These are phyloP conservation scores for Stenolophus ochropezus DNA, from an alignment of 2,888 invertebrate genomes.

Conservation along the genomic window DNA sequence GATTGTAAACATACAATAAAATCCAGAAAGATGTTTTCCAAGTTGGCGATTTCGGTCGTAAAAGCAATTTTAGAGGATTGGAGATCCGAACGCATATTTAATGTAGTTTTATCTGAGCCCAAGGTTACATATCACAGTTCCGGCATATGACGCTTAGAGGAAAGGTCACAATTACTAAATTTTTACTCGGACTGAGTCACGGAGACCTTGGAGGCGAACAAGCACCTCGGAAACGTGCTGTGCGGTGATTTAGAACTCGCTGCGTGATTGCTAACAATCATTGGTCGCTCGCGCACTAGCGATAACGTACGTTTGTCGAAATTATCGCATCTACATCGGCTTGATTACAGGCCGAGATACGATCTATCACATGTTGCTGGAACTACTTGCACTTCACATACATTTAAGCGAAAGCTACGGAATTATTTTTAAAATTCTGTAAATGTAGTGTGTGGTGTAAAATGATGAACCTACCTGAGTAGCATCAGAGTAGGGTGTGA, in stretches of 20 bases:
- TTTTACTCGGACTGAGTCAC: conserved; percentile 54
- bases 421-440: not conserved
- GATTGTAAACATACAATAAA: conserved; percentile 52
- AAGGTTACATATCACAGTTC: conserved; percentile 54
- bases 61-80: conserved; percentile 14
- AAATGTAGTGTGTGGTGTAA: not conserved
- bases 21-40: conserved; percentile 52
- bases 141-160: conserved; percentile 54
- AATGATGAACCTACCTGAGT: conserved; percentile 86
- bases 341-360: conserved; percentile 1
- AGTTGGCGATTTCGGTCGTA: conserved; percentile 46
- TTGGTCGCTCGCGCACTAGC: conserved; percentile 19
- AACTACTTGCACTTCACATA: not conserved
- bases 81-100: conserved; percentile 16
- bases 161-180: conserved; percentile 57
- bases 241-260: conserved; percentile 37
- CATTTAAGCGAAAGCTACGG: not conserved
- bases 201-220: conserved; percentile 55
- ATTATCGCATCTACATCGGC: conserved; percentile 39
- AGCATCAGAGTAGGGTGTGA: conserved; percentile 98
- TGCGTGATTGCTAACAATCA: conserved; percentile 48
- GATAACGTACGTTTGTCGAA: conserved; percentile 31
- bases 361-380: conserved; percentile 49
- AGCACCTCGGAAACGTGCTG: conserved; percentile 51
- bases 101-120: not conserved